phyloP scores from a whole-genome alignment of 2,797 vertebrate genomes.

The Chrysocyon brachyurus region DNA sequence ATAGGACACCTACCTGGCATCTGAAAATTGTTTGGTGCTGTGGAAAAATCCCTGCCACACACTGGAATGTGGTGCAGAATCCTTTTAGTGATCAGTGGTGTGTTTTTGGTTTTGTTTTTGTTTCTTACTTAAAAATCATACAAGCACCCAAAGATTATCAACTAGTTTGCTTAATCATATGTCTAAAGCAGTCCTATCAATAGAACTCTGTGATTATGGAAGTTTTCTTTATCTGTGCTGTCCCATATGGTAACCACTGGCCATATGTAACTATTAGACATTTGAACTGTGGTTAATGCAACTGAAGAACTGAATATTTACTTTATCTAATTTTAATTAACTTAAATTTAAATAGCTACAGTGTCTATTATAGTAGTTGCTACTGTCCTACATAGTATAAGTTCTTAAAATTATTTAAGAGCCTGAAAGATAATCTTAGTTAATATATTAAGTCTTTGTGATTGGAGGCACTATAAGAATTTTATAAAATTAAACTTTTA shows the following conservation, averaged over 20 bases:
- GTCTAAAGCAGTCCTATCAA: background rate
- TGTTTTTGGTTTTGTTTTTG: background rate
- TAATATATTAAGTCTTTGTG: background rate
- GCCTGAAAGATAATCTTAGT: background rate
- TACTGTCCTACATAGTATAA: background rate
- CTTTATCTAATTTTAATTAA: background rate
- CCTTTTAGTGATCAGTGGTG: background rate
- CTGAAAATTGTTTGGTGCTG: background rate
- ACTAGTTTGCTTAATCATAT: background rate
- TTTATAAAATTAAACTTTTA: background rate
- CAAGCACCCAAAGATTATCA: background rate
- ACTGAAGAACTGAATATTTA: background rate
- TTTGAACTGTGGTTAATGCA: background rate
- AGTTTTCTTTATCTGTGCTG: background rate
- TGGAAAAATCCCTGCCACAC: background rate
- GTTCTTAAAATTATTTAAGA: background rate
- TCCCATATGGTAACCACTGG: background rate
- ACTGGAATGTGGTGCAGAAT: background rate
- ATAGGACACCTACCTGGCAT: background rate
- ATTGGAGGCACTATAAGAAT: background rate
- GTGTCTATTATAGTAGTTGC: background rate
- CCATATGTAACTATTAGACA: background rate
- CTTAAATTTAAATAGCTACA: background rate
- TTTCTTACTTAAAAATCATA: background rate
- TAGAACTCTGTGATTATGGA: background rate